Base-by-base conservation (phyloP, 2,888 invertebrate species). In the Apamea crenata region DNA sequence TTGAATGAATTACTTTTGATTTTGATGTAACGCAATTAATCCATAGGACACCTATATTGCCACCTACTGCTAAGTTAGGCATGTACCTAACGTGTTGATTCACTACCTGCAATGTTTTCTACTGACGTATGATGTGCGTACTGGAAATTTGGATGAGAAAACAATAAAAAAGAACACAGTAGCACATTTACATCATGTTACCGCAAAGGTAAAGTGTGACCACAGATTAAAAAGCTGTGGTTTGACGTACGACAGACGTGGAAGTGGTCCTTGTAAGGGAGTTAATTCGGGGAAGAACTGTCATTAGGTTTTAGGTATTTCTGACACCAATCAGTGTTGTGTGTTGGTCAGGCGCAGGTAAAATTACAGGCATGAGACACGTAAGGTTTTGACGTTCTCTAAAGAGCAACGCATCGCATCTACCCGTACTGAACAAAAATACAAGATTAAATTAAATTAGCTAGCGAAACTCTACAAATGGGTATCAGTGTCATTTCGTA, bases 201-300 rank as follows among this genome's bases (percentile, higher is more conserved):
- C 12, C 5, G 32, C 63, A 56, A 36, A 50, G 59, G 70, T 76
- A 76, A 76, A 76, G 1, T 36, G 29, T 56, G 44, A 81, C 77
- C 81, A 81, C 82, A 81, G 66, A 61, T 82, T 36, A 56, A 36
- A 68, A 81, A 29, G 12, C 18, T 40, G 71, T 71, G 77, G 82
- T 82, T 71, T 82, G 82, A 82, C 82, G 77, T 77, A 67, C 29
- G 36, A 12, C 8, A 0, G 36, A 61, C 36, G 77, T 82, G 29
- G 44, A 61, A 5, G 8, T n/a, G 47, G 63, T 59, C 29, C 18
- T 12, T 16, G 40, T n/a, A 25, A n/a, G 59, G 36, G 1, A 44
- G 21, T 29, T 36, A 2, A 32, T 65, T 66, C 70, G 77, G 77
- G 77, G 77, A 81, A 81, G 32, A 61, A 47, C 77, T 77, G 36